Base-by-base conservation (phyloP, 2,888 invertebrate species). In the Nyleta sp. region DNA sequence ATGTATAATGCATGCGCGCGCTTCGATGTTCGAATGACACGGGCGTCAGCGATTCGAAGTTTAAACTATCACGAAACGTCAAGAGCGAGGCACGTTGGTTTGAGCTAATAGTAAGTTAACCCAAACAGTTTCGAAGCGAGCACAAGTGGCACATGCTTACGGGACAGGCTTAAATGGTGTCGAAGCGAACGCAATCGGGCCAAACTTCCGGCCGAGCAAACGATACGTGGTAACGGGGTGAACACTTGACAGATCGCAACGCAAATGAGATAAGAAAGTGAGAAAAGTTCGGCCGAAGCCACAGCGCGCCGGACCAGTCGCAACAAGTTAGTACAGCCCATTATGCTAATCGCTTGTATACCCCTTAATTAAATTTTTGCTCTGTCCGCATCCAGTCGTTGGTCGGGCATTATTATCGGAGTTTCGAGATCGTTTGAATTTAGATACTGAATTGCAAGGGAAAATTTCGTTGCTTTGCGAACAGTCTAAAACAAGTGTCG, bases 91-190 rank as follows among this genome's bases (percentile, higher is more conserved):
- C 18, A 46, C 65, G 65, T 53, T 68, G 62, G 67, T 65, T 55
- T 35, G 59, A 62, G 60, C 60, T 67, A 67, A 67, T 60, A 67
- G 74, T 53, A 60, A 73, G 74, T 67, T 65, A 74, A 67, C 59
- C 65, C 59, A 67, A 74, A 74, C 67, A 74, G 74, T 67, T 73
- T 55, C 46, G 15, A 28, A 62, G 31, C 62, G 13, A 44, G 28
- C 33, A 18, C 20, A 59, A 59, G 73, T 65, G 59, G 57, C 59
- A 65, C 59, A 60, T 74, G 60, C 52, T 74, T 74, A 59, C 46
- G 53, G 48, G 53, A 52, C 60, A 68, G 28, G 55, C 53, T 74
- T 60, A 74, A 65, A 57, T 60, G 57, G 65, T 73, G 50, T 59
- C 35, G 28, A 22, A 17, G 17, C 48, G 17, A 73, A 52, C 48